Evolutionary conservation across 2,888 invertebrate species (phyloP), one percentile per base, ranked within the genome.

Genomic region (Tolmerus cingulatus): DNA sequence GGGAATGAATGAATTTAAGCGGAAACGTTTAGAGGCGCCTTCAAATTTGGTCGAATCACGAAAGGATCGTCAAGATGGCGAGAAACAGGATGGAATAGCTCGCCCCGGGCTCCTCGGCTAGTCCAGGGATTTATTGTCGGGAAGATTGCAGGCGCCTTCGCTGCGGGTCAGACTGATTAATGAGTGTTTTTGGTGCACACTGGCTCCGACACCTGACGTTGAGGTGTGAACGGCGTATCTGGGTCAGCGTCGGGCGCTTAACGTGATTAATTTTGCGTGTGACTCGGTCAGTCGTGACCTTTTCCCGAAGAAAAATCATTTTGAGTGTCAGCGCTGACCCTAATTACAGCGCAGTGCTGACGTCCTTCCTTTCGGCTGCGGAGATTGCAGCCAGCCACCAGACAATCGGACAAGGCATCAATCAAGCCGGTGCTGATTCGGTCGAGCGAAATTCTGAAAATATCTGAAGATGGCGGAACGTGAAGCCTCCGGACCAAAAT

Each of bases 31-130:
- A 85, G 46, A 74, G 74, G 85, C 85, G 85, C 85, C 85, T 74
- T 74, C 27, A 74, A 85, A 85, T 85, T 85, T 85, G 74, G 40
- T 46, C 27, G 85, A 85, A 85, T 85, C 85, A 85, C 74, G 85
- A 85, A 85, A 74, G 46, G 85, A 85, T 74, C 43, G 74, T 74
- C 74, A 27, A 84, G 66, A 66, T 37, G 85, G 74, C 40, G 43
- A 34, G 34, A 0, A 34, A 16, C 9, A 82, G 30, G 57, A 78
- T 23, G 12, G 37, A 14, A 2, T 5, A 2, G 7, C 3, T 57
- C 46, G 9, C 2, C 7, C 2, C 7, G n/a, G 16, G 79, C 16
- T 79, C 43, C 43, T 43, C 78, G 19, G 78, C 27, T 81, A 55
- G 30, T 81, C 55, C 66, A 76, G 37, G 57, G 37, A 37, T 82